phyloP scores from a whole-genome alignment of 2,888 invertebrate species.

The Deroplatys truncata region DNA sequence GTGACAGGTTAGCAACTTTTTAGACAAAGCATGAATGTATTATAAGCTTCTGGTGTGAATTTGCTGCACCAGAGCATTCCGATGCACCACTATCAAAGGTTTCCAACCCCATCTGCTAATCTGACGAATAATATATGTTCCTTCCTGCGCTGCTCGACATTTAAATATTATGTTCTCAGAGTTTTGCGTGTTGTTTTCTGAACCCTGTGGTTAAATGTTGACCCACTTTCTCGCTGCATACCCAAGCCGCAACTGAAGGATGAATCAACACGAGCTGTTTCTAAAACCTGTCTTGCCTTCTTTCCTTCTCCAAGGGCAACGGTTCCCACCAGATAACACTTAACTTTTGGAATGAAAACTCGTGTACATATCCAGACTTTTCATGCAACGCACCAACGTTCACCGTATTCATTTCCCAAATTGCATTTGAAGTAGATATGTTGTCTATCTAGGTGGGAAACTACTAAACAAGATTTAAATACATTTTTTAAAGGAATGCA shows the following conservation, averaged over 20 bases:
- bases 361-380: too few relatives aligned
- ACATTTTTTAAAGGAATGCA: too few relatives aligned
- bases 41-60: neutral
- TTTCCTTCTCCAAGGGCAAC: neutral
- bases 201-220: neutral
- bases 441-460: too few relatives aligned
- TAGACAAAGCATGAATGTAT: neutral
- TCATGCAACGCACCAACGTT: too few relatives aligned
- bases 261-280: neutral
- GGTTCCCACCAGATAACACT: neutral
- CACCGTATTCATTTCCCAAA: too few relatives aligned
- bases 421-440: too few relatives aligned
- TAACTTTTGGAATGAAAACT: neutral
- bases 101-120: neutral
- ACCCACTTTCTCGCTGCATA: neutral
- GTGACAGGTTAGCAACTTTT: too few relatives aligned
- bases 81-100: neutral
- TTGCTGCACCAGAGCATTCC: neutral
- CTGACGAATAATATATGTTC: neutral
- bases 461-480: too few relatives aligned
- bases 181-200: neutral
- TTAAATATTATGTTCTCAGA: neutral
- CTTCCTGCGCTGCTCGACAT: neutral
- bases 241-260: neutral
- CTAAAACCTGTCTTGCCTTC: neutral